Percentiles rank a stretch among this genome's conserved stretches.
Evolutionary conservation across 2,113 vertebrate species (phyloP).

Genomic region (pig (Sus scrofa)): DNA sequence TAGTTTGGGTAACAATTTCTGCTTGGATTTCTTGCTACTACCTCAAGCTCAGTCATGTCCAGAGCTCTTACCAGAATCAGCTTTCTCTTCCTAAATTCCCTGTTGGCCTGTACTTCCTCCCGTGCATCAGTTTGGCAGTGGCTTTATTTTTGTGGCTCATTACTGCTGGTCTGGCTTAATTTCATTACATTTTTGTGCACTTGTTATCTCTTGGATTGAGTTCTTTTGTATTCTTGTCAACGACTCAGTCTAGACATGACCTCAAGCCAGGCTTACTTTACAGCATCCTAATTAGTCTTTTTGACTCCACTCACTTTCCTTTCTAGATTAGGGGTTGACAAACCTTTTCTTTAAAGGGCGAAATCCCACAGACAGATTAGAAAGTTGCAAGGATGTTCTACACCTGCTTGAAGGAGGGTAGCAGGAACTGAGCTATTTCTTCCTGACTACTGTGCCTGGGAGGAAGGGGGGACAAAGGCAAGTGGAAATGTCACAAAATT

Average conservation of each 20-base stretch:
- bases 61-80: not conserved
- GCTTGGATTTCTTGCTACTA: not conserved
- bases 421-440: not conserved
- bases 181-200: not conserved
- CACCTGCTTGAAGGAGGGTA: not conserved
- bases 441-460: not conserved
- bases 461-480: not conserved
- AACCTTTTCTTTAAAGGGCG: not conserved
- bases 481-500: not conserved
- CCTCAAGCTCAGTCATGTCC: not conserved
- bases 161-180: slow-evolving; percentile 19
- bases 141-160: not conserved
- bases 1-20: not conserved
- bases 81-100: not conserved
- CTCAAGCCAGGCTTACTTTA: not conserved
- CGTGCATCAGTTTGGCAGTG: not conserved
- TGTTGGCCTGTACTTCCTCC: not conserved
- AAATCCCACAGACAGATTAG: not conserved
- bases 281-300: not conserved
- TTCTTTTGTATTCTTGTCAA: slow-evolving; percentile 33
- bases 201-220: slow-evolving; percentile 2
- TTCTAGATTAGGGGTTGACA: not conserved
- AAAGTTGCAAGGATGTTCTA: not conserved
- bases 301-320: not conserved
- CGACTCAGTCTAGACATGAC: not conserved